A percentile compares a stretch with the other conserved stretches of the same genome.
phyloP scores from a whole-genome alignment of 2,113 vertebrate species.

The Sorex fumeus region DNA sequence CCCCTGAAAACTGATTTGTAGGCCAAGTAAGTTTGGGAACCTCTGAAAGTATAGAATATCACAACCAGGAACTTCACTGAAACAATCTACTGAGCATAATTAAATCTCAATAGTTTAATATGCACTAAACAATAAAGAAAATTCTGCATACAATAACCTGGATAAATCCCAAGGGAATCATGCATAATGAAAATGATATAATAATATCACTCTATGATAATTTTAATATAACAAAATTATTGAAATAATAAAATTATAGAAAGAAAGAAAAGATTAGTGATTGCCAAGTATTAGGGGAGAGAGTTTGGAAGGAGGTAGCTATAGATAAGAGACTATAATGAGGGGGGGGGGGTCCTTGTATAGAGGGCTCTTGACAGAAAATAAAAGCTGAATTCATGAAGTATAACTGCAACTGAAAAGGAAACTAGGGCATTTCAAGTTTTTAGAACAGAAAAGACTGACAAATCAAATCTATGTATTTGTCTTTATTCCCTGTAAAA shows the following conservation, averaged over 20 bases:
- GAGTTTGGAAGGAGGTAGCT: not conserved
- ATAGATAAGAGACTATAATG: not conserved
- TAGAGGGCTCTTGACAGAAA: slow-evolving; percentile 6
- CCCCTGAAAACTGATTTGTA: no score
- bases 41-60: not conserved
- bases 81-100: not conserved
- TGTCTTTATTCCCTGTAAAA: not conserved
- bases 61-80: not conserved
- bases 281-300: not conserved
- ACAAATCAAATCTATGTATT: not conserved
- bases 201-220: slow-evolving; percentile 10
- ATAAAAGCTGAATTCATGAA: not conserved
- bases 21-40: no score
- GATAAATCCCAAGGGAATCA: slow-evolving; percentile 18
- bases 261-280: not conserved
- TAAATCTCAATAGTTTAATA: slow-evolving; percentile 2
- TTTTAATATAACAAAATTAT: not conserved
- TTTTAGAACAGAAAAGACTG: slow-evolving; percentile 37
- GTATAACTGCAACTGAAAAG: not conserved
- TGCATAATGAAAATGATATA: not conserved
- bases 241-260: slow-evolving; percentile 43
- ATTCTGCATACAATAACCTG: not conserved
- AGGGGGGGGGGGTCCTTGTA: not conserved
- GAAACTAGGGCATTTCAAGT: slow-evolving; percentile 26
- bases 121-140: not conserved